phyloP scores from a whole-genome alignment of 1,140 invertebrate genomes.

The Prorops nasuta region DNA sequence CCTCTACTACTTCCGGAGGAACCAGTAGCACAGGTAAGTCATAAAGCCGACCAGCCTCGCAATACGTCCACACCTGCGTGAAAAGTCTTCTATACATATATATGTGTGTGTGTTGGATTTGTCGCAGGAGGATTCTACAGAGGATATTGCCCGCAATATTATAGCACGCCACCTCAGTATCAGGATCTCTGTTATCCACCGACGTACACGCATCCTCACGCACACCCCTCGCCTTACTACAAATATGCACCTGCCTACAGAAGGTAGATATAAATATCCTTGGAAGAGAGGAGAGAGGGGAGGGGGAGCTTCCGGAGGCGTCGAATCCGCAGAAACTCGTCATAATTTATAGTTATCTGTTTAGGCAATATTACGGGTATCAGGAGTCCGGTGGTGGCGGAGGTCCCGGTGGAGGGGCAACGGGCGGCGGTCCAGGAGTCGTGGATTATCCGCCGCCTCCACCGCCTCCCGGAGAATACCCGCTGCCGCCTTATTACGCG shows the following conservation, averaged over 20 bases:
- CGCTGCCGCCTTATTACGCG: conserved; percentile 51
- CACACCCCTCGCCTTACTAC: conserved; percentile 64
- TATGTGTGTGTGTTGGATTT: conserved; percentile 10
- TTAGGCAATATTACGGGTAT: conserved; percentile 51
- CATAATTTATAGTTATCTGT: too few relatives aligned
- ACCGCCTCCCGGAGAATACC: conserved; percentile 45
- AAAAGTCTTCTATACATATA: conserved; percentile 8
- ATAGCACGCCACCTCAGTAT: conserved; percentile 59
- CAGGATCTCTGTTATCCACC: conserved; percentile 63
- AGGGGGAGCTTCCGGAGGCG: too few relatives aligned
- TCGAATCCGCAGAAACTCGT: too few relatives aligned
- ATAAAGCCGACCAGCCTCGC: conserved; percentile 2
- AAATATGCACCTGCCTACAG: conserved; percentile 63
- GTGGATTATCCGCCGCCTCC: conserved; percentile 48
- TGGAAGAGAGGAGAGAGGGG: too few relatives aligned
- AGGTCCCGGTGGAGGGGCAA: conserved; percentile 38
- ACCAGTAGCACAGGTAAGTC: conserved; percentile 50
- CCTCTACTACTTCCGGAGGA: conserved; percentile 50
- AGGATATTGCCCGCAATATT: conserved; percentile 55
- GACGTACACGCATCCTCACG: conserved; percentile 56
- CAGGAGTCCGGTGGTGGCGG: conserved; percentile 43
- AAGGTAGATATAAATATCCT: conserved; percentile 31
- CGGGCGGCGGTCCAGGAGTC: conserved; percentile 39
- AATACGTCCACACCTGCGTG: not conserved
- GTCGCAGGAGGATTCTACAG: conserved; percentile 52